Evolutionary conservation across 2,888 invertebrate species (phyloP).

Genomic region (Lithosia quadra): DNA sequence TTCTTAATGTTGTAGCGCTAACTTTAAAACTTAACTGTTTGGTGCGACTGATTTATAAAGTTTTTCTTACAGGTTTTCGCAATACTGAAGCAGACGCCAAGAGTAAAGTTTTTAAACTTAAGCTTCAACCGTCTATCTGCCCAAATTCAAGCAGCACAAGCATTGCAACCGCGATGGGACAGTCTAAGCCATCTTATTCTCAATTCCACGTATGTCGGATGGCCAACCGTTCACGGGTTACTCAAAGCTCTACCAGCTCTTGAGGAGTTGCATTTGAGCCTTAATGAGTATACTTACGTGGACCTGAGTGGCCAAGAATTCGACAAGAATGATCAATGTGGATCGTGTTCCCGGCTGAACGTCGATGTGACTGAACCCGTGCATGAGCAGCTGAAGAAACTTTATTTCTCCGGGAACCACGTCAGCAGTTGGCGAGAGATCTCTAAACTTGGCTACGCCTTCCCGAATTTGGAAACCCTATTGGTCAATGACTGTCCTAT

Average conservation of each 20-base stretch:
- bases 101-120: constrained; percentile 95
- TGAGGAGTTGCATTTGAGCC: constrained; percentile 96
- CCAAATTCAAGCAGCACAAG: constrained; percentile 88
- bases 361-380: constrained; percentile 74
- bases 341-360: constrained; percentile 75
- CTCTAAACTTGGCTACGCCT: constrained; percentile 93
- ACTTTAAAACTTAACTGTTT: background rate
- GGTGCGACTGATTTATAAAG: constrained; percentile 10
- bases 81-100: constrained; percentile 95
- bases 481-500: constrained; percentile 95
- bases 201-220: constrained; percentile 95
- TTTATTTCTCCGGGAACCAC: constrained; percentile 96
- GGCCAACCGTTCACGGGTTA: constrained; percentile 93
- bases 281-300: constrained; percentile 94
- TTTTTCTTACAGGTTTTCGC: constrained; percentile 90
- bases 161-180: constrained; percentile 83
- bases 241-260: constrained; percentile 92
- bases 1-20: constrained; percentile 37
- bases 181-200: constrained; percentile 92
- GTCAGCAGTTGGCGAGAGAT: constrained; percentile 95
- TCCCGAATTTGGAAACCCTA: constrained; percentile 94
- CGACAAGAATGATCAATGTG: constrained; percentile 74
- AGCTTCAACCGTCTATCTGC: constrained; percentile 95
- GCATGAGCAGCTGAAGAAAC: constrained; percentile 90
- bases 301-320: constrained; percentile 86